phyloP scores from a whole-genome alignment of 2,888 invertebrate species.

The Cerastis rubricosa region DNA sequence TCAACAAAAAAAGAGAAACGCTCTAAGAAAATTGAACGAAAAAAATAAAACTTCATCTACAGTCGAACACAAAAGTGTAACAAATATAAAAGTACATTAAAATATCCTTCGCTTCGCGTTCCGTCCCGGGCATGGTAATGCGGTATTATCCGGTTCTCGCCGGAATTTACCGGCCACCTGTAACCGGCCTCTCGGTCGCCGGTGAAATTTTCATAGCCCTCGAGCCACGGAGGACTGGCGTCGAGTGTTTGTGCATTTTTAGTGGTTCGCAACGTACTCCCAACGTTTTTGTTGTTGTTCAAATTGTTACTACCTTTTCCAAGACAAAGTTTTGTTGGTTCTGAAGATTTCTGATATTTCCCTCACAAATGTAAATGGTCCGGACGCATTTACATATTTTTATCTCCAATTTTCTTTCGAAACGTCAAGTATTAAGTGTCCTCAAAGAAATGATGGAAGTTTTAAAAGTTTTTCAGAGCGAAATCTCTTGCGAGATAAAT shows the following conservation, averaged over 20 bases:
- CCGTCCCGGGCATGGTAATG: conserved; percentile 69
- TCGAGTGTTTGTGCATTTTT: conserved; percentile 82
- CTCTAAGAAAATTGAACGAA: conserved; percentile 25
- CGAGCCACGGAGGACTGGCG: conserved; percentile 70
- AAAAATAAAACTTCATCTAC: conserved; percentile 48
- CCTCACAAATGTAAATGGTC: conserved; percentile 47
- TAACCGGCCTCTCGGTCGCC: conserved; percentile 72
- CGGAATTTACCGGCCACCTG: conserved; percentile 86
- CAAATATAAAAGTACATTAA: conserved; percentile 66
- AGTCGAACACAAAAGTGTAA: conserved; percentile 61
- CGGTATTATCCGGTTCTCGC: conserved; percentile 76
- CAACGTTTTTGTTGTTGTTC: conserved; percentile 54
- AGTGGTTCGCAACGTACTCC: conserved; percentile 55
- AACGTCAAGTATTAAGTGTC: conserved; percentile 54
- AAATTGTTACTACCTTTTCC: conserved; percentile 57
- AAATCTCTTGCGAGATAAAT: conserved; percentile 53
- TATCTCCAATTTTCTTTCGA: conserved; percentile 55
- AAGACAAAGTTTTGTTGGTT: conserved; percentile 55
- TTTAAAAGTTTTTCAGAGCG: conserved; percentile 49
- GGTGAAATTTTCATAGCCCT: conserved; percentile 83
- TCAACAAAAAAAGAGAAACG: conserved; percentile 44
- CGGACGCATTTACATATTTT: conserved; percentile 58
- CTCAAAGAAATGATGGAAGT: conserved; percentile 57
- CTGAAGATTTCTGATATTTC: conserved; percentile 44
- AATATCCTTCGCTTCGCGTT: conserved; percentile 62